Evolutionary conservation across 2,888 invertebrate genomes (phyloP).

Genomic region (Mythimna lalbum): DNA sequence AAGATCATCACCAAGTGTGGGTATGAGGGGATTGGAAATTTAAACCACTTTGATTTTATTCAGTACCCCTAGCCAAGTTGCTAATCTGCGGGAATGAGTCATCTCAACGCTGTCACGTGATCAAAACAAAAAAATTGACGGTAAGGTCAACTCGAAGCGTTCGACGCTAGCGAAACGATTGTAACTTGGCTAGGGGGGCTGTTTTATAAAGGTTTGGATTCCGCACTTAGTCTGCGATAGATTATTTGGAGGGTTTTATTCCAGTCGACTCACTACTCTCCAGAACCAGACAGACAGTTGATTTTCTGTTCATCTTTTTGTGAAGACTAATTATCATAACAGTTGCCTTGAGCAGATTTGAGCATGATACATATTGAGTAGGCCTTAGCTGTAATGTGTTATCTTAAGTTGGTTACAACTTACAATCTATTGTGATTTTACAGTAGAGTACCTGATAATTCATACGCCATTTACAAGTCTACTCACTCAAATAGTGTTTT

Average conservation of each 20-base stretch:
- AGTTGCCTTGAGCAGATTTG: not conserved
- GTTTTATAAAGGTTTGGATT: not conserved
- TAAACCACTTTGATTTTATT: not conserved
- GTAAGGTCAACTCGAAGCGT: too few species aligned
- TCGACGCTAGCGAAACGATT: too few species aligned
- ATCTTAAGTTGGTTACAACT: not conserved
- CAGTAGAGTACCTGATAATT: not conserved
- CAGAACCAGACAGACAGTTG: not conserved
- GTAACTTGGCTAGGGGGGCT: too few species aligned
- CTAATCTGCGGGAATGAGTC: too few species aligned
- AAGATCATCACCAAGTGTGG: too few species aligned
- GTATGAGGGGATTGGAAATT: not conserved
- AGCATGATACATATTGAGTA: not conserved
- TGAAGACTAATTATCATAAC: not conserved
- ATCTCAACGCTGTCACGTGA: too few species aligned
- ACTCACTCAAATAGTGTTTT: constrained; percentile 1
- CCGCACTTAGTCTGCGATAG: too few species aligned
- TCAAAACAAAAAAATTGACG: too few species aligned
- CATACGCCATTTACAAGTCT: not conserved
- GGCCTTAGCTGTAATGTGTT: not conserved
- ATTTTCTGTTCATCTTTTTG: not conserved
- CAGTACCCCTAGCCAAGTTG: too few species aligned
- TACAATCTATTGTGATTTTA: not conserved
- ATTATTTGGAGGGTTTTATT: too few species aligned
- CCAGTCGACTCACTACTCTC: too few species aligned